A percentile compares a stretch with the other conserved stretches of the same genome.
These are phyloP conservation scores for Tinamus guttatus DNA, from an alignment of 2,113 vertebrate species.

Conservation along the genomic window DNA sequence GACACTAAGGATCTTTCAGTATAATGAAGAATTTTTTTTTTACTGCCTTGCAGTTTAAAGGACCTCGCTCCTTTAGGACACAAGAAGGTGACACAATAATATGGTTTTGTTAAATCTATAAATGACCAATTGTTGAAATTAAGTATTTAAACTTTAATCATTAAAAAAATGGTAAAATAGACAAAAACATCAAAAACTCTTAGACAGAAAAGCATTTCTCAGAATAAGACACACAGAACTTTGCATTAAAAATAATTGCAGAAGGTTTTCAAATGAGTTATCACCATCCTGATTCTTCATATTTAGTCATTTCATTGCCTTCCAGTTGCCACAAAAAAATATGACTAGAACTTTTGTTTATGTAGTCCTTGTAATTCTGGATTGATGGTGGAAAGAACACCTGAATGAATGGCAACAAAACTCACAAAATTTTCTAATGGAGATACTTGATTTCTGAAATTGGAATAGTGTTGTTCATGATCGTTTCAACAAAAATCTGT, in stretches of 20 bases:
- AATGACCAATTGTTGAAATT: not conserved
- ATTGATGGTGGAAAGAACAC: not conserved
- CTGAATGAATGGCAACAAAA: not conserved
- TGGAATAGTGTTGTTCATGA: not conserved
- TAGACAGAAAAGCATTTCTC: too few relatives aligned
- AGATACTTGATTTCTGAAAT: not conserved
- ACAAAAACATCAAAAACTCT: not conserved
- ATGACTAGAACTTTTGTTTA: not conserved
- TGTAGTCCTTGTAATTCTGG: not conserved
- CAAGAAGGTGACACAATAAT: not conserved
- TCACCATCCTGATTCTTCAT: not conserved
- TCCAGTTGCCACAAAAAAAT: not conserved
- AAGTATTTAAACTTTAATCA: not conserved
- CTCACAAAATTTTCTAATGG: not conserved
- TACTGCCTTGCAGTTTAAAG: not conserved
- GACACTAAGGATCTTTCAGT: not conserved
- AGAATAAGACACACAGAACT: not conserved
- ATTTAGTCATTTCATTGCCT: not conserved
- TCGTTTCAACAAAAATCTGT: not conserved
- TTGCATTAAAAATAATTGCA: not conserved
- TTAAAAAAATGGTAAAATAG: not conserved
- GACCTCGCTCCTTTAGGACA: not conserved
- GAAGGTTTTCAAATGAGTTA: not conserved
- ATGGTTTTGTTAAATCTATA: not conserved
- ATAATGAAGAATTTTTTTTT: not conserved